Conservation (phyloP, 2,113 vertebrate genomes). For the Mesocricetus auratus region DNA sequence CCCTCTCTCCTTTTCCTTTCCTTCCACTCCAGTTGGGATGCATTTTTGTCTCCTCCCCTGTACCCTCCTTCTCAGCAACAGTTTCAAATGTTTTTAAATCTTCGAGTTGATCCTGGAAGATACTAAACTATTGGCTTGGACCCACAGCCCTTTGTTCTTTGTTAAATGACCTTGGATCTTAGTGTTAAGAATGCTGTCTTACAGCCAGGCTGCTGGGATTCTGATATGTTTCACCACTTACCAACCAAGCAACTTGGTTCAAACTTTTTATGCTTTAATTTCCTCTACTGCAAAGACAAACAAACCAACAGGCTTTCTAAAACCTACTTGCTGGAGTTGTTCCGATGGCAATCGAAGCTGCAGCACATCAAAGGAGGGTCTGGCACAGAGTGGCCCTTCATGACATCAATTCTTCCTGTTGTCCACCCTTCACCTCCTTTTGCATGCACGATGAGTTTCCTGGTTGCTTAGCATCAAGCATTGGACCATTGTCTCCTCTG, state of each 20-base stretch:
- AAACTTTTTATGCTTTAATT: neutral
- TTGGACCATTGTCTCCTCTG: neutral
- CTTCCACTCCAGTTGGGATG: neutral
- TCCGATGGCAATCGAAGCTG: neutral
- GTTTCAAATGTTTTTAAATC: neutral
- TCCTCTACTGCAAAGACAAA: neutral
- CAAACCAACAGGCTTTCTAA: neutral
- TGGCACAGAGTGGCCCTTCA: accelerated
- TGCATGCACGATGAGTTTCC: neutral
- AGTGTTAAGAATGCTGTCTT: neutral
- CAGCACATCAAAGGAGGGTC: neutral
- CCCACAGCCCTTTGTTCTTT: neutral
- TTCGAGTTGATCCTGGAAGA: neutral
- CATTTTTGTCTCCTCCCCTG: neutral
- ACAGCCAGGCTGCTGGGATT: neutral
- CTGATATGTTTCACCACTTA: neutral
- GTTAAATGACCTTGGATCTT: neutral
- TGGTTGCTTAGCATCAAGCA: neutral
- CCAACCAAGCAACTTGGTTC: neutral
- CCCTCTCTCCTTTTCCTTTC: neutral
- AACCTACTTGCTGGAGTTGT: neutral
- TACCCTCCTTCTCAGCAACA: neutral
- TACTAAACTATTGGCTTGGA: neutral
- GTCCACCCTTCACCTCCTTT: neutral
- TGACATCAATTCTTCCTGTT: neutral